phyloP scores from a whole-genome alignment of 2,888 invertebrate species.

The Leptopilina drosophilae region DNA sequence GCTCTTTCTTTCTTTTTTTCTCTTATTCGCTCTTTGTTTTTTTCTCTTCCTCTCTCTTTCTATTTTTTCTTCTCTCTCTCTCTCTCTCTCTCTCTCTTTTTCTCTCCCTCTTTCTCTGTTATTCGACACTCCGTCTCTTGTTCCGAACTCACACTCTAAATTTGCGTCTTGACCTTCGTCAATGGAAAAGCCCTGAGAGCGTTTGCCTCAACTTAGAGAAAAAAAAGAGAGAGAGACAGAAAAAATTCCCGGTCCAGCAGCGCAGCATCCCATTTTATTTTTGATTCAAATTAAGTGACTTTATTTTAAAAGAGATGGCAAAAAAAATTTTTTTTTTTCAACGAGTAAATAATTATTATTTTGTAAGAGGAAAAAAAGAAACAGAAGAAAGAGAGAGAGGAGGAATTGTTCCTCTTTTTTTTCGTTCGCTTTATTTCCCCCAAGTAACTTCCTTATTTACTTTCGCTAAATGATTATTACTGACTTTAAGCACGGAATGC shows the following conservation, averaged over 20 bases:
- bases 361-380: no score
- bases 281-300: no score
- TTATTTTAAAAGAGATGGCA: no score
- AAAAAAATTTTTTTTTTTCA: neutral
- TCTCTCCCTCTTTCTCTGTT: constrained; percentile 33
- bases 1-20: neutral
- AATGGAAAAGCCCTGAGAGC: constrained; percentile 68
- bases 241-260: constrained; percentile 41
- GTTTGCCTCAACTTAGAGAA: constrained; percentile 40
- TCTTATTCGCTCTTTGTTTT: constrained; percentile 46
- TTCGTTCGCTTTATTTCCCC: no score
- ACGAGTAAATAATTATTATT: neutral
- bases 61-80: constrained; percentile 47
- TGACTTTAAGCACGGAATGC: constrained; percentile 13
- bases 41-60: constrained; percentile 42
- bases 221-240: no score
- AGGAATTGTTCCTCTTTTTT: neutral
- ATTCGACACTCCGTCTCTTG: constrained; percentile 5
- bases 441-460: constrained; percentile 26
- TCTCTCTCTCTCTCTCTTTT: constrained; percentile 44
- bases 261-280: constrained; percentile 35
- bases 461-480: constrained; percentile 26
- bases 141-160: constrained; percentile 46
- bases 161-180: constrained; percentile 73
- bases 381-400: no score